A percentile compares a stretch with the other conserved stretches of the same genome.
These are phyloP conservation scores for Sarcophaga rosellei DNA, from an alignment of 2,888 invertebrate species.

Conservation along the genomic window DNA sequence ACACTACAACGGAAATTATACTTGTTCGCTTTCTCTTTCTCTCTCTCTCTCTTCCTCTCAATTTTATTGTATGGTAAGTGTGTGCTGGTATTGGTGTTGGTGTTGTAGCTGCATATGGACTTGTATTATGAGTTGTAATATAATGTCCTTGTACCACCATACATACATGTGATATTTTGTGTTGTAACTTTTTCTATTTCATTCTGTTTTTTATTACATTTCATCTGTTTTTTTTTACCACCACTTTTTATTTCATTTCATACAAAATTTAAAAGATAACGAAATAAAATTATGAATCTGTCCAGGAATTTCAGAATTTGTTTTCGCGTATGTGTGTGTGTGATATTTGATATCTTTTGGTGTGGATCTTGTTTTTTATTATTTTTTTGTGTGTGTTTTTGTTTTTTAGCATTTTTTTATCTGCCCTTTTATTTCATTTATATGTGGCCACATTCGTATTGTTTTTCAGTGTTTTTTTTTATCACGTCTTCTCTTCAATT, in stretches of 20 bases:
- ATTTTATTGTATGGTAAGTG: not conserved
- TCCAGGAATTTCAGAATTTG: slow-evolving; percentile 5
- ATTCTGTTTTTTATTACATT: not conserved
- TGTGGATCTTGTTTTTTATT: slow-evolving; percentile 15
- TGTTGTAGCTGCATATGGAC: not conserved
- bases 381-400: not conserved
- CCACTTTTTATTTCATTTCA: slow-evolving; percentile 4
- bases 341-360: slow-evolving; percentile 18
- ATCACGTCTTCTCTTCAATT: too few relatives aligned
- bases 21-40: not conserved
- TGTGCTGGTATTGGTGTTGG: not conserved
- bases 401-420: not conserved
- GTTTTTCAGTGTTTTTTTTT: too few relatives aligned
- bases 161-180: not conserved
- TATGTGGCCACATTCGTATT: not conserved
- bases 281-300: slow-evolving; percentile 28
- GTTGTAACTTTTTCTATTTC: slow-evolving; percentile 9
- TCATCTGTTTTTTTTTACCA: not conserved
- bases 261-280: slow-evolving; percentile 42
- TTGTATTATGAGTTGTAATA: not conserved
- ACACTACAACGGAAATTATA: slow-evolving; percentile 55
- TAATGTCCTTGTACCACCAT: slow-evolving; percentile 6
- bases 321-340: not conserved
- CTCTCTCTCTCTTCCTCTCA: not conserved
- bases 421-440: slow-evolving; percentile 6